Percentiles rank a stretch among this genome's conserved stretches.
phyloP scores from a whole-genome alignment of 2,888 invertebrate species.

The Cordilura impudica region DNA sequence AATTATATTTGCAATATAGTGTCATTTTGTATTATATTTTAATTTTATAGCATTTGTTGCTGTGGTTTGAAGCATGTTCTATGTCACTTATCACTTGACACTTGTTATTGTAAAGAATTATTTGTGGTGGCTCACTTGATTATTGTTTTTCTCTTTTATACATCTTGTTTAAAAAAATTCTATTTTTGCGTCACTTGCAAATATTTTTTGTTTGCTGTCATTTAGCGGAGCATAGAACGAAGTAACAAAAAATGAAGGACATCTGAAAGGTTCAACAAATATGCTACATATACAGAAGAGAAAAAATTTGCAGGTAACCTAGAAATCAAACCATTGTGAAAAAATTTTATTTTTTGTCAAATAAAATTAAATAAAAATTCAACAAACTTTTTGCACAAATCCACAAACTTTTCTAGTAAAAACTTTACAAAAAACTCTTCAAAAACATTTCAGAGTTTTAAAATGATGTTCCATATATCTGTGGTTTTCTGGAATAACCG shows the following conservation, averaged over 20 bases:
- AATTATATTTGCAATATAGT: constrained; percentile 34
- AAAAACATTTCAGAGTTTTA: no score
- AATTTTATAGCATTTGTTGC: constrained; percentile 14
- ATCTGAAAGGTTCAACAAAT: not conserved
- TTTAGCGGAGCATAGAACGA: constrained; percentile 19
- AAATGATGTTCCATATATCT: no score
- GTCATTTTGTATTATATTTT: constrained; percentile 30
- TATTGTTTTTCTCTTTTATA: constrained; percentile 56
- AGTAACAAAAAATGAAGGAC: not conserved
- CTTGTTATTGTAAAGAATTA: constrained; percentile 66
- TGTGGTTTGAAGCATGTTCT: constrained; percentile 71
- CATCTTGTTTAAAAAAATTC: constrained; percentile 12
- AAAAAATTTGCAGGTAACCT: no score
- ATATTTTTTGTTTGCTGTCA: constrained; percentile 45
- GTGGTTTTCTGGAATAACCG: no score
- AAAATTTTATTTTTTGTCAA: no score
- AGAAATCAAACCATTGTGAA: no score
- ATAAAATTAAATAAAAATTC: no score
- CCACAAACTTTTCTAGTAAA: no score
- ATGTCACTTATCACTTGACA: constrained; percentile 76
- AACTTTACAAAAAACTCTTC: no score
- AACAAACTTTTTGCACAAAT: no score
- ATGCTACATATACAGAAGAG: not conserved
- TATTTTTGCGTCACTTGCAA: constrained; percentile 58
- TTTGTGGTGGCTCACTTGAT: constrained; percentile 59